Evolutionary conservation across 2,888 invertebrate species (phyloP), one percentile per base, ranked within the genome.

Genomic region (Listrodromus nycthemerus): DNA sequence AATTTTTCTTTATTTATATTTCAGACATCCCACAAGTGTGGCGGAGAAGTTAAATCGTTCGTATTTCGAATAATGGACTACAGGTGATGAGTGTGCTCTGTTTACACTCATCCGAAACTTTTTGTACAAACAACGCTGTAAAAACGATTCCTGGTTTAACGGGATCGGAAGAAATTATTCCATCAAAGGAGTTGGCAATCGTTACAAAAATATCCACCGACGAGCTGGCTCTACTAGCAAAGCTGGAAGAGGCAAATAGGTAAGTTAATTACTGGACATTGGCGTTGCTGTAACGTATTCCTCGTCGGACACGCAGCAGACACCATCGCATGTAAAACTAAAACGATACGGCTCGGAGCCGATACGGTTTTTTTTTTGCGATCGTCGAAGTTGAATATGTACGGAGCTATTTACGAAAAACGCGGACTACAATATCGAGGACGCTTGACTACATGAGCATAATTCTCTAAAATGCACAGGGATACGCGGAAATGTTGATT

Each of bases 221-320:
- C 94, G 98, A 98, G 93, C 96, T 97, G 95, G 97, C 97, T 94
- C 95, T 99, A 90, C 95, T 99, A 92, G 98, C 98, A 94, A 98
- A 98, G 94, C 96, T 99, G 95, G 98, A 99, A 95, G 98, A 98
- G 93, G 98, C 98, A 92, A 99, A 99, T 94, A 94, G 95, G 96
- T 96, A 89, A 91, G 89, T 82, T 33, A 61, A 66, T 10, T 55
- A 3, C 21, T 1, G 55, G 21, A 24, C 61, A 10, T 70, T 50
- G 55, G 75, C 55, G 24, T n/a, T 2, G 27, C 16, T n/a, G 30
- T 61, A n/a, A n/a, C n/a, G 30, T 73, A 19, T 74, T 16, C 16
- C 30, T 45, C 37, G 19, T 61, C 50, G 27, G 45, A 21, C 10
- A 27, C 63, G 21, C 19, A 13, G 67, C 37, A 67, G 5, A 37